phyloP scores from a whole-genome alignment of 2,797 vertebrate genomes.

The Valencia hispanica region DNA sequence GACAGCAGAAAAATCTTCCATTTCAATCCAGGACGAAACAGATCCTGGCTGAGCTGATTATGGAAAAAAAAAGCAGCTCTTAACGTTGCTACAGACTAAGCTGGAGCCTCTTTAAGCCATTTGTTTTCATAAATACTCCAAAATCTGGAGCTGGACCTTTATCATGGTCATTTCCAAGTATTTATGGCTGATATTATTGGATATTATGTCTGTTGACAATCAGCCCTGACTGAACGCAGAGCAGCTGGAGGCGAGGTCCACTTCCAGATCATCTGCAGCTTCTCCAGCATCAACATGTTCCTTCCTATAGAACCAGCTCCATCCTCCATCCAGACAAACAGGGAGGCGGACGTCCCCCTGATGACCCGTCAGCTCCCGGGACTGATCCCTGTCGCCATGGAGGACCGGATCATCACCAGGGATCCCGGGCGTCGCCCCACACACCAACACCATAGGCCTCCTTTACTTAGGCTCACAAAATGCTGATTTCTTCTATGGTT shows the following conservation, averaged over 20 bases:
- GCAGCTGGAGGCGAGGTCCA: no score
- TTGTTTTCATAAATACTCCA: neutral
- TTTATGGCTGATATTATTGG: no score
- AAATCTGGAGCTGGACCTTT: neutral
- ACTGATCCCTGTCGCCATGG: conserved; percentile 12
- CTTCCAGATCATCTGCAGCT: no score
- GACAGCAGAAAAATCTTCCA: no score
- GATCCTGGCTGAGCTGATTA: neutral
- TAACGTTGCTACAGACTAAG: neutral
- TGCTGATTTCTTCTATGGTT: no score
- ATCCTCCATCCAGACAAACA: conserved; percentile 11
- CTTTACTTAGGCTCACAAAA: no score
- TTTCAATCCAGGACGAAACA: neutral
- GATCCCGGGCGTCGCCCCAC: neutral
- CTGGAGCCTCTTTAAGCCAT: neutral
- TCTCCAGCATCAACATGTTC: no score
- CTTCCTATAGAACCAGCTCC: neutral
- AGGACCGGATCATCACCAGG: conserved; percentile 8
- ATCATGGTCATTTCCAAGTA: no score
- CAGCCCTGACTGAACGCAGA: no score
- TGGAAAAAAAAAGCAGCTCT: neutral
- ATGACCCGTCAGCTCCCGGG: neutral
- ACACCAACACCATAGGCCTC: neutral
- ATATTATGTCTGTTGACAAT: no score
- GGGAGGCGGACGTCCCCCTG: neutral